Evolutionary conservation across 1,140 invertebrate species (phyloP), one percentile per base, ranked within the genome.

Genomic region (Apocrypta bakeri): DNA sequence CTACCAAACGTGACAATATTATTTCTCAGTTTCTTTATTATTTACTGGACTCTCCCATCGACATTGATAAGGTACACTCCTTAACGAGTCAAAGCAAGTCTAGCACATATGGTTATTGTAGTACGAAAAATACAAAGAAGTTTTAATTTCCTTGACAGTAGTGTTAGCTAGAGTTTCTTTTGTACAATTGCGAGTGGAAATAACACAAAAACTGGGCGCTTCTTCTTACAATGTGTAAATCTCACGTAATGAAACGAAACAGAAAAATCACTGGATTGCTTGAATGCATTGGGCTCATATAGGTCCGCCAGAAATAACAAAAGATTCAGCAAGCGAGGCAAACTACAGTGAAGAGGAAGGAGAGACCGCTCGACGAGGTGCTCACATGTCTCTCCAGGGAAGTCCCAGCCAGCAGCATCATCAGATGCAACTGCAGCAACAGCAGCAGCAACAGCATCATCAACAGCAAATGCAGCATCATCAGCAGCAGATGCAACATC

Each of bases 241-340:
- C 3, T n/a, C 48, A 56, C 48, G 21, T 7, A n/a, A 56, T 21
- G n/a, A 56, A 56, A 56, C 33, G 2, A 48, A 56, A 56, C 17
- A 56, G 48, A 17, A 17, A 21, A 48, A 48, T 56, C 48, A 17
- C 48, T n/a, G 48, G 21, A 48, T 48, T 21, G 42, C 42, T 69
- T 56, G 40, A 56, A 68, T 69, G 42, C 68, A 71, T 79, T 79
- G 64, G 27, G 37, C 31, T 69, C 21, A 31, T 25, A n/a, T 91
- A 92, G 94, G 94, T 90, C 94, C 95, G 93, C 88, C 93, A 94
- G 97, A 98, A 95, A 97, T 98, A 88, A 97, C 96, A 86, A 96
- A 97, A 94, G 96, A 97, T 91, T 94, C 95, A 83, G 92, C 91
- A 12, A 94, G 93, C 84, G 94, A 95, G 83, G 92, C 91, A 24